Base-by-base conservation (phyloP, 2,113 vertebrate species). In the Mesembrinibis cayennensis region DNA sequence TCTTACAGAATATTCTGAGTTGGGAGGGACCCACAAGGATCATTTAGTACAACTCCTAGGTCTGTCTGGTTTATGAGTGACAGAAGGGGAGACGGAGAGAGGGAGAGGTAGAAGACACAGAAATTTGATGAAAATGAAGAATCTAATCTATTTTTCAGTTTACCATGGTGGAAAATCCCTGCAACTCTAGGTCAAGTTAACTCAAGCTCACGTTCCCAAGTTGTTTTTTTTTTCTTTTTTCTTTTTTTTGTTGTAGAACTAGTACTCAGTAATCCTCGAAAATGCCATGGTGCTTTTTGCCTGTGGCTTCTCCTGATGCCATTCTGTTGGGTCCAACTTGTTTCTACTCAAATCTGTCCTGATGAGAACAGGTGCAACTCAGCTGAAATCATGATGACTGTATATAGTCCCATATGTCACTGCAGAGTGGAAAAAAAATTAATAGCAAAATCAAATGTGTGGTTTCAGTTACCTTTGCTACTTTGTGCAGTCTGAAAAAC, bases 301-400 rank as follows among this genome's bases (percentile, higher is more conserved):
- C 70, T 87, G 73, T 79, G 73, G 81, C 44, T 93, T 87, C 34
- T 93, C 81, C 61, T 91, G 78, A 67, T 85, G 62, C 44, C 85
- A 14, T 89, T 91, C 53, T 69, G 13, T 80, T 90, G 78, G 70
- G 89, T 94, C 27, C 40, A 61, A n/a, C 49, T 90, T 88, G 30
- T 62, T 93, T 82, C 40, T 73, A 66, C 65, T 79, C 32, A 80
- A 20, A 90, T 91, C 70, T 76, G 34, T 76, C 62, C 62, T 78
- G 45, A 79, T 1, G 16, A 80, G 72, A 95, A 88, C 82, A 96
- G 82, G 87, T 95, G 74, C n/a, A 21, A 83, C 53, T 93, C 91
- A 95, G 83, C 66, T 95, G 84, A 94, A 90, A 58, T 56, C 2
- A 1, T 7, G 73, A 71, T 77, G 89, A 89, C 65, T 50, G 20